Evolutionary conservation across 92 coral and sea anemone species (phyloP), one percentile per base, ranked within the genome.

Genomic region (Siderastrea siderea): DNA sequence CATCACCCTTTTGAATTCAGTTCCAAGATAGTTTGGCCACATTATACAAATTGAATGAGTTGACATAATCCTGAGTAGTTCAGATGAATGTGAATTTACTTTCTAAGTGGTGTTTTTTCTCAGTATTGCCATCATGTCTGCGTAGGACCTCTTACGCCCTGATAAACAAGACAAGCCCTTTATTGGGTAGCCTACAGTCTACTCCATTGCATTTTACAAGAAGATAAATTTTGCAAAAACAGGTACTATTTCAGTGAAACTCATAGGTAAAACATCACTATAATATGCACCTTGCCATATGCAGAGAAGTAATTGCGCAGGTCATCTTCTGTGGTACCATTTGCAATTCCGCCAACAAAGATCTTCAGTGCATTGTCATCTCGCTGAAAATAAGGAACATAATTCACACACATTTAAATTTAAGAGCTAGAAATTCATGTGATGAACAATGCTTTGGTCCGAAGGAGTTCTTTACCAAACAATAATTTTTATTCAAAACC

Each of bases 331-430:
- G 98, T 84, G 12, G 98, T 96, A 15, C 95, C 95, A 72, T 77
- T 71, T 8, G 99, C 98, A 80, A 96, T 87, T 8, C 99, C 99
- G 38, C 99, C 99, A 65, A 96, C 94, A 74, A 96, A 96, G 43
- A 95, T 77, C 91, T 96, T 96, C 44, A 91, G 64, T 13, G 88
- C 93, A 90, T 95, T 95, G 44, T 71, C 80, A 52, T 52, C 82
- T 88, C 89, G 90, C 94, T 89, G 93, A 13, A 68, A 81, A 51
- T 10, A 17, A 74, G 14, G 44, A 10, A 48, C 44, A 48, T 61
- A 13, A 8, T 78, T 13, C 58, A 47, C 38, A 26, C 38, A 26
- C 38, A 26, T 26, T 26, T 26, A 26, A 26, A 26, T 26, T 26
- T 26, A 26, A 26, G 38, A 26, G 38, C 38, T 26, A 26, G 38